Evolutionary conservation across 92 coral and sea anemone genomes (phyloP).

Genomic region (Muricea muricata): DNA sequence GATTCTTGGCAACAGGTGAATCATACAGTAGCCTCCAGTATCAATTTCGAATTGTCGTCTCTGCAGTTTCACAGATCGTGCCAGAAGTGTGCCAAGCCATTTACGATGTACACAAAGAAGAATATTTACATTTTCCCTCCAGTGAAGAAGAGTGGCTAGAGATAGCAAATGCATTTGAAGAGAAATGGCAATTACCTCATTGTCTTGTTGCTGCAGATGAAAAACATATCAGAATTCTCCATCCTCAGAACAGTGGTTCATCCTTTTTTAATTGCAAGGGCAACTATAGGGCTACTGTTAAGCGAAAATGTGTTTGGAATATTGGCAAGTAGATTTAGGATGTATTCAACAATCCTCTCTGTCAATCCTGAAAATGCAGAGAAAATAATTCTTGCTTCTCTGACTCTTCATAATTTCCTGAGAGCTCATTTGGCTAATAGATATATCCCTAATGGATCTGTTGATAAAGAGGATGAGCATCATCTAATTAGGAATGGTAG

Average conservation of each 20-base stretch:
- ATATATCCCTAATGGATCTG: constrained; percentile 45
- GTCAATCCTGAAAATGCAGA: constrained; percentile 63
- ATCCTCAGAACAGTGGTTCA: constrained; percentile 62
- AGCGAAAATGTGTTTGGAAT: constrained; percentile 75
- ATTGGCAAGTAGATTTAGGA: constrained; percentile 45
- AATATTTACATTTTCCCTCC: constrained; percentile 9
- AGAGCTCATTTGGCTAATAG: constrained; percentile 34
- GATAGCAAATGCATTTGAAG: constrained; percentile 58
- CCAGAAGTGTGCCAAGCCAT: constrained; percentile 66
- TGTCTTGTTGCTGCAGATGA: constrained; percentile 73
- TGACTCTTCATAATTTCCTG: constrained; percentile 48
- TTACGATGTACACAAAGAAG: constrained; percentile 43
- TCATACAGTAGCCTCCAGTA: constrained; percentile 65
- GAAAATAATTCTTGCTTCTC: constrained; percentile 58
- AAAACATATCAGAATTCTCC: constrained; percentile 64
- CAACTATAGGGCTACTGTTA: constrained; percentile 52
- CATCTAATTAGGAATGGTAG: constrained; percentile 17
- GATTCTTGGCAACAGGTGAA: constrained; percentile 69
- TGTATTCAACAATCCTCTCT: constrained; percentile 61
- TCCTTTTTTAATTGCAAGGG: constrained; percentile 59
- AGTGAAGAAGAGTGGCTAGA: neutral
- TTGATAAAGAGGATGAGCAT: constrained; percentile 13
- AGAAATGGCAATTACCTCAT: constrained; percentile 70
- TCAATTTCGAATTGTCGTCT: constrained; percentile 61
- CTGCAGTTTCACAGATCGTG: constrained; percentile 44